phyloP scores from a whole-genome alignment of 2,797 vertebrate genomes.

The Anabacerthia variegaticeps region DNA sequence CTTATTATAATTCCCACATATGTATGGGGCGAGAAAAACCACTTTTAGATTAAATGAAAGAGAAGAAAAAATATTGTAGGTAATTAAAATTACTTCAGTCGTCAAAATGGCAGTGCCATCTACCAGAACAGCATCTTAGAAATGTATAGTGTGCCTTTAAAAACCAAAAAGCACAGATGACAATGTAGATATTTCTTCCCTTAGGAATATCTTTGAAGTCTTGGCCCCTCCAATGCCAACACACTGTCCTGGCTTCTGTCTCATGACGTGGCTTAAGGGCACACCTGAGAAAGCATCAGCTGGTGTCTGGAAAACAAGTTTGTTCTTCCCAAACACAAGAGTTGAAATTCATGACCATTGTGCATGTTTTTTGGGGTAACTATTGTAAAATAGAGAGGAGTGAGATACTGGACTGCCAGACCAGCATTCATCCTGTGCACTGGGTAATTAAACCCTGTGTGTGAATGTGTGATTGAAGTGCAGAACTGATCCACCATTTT shows the following conservation, averaged over 20 bases:
- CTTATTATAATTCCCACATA: neutral
- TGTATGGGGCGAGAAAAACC: neutral
- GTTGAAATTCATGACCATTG: neutral
- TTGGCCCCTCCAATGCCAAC: neutral
- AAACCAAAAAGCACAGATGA: neutral
- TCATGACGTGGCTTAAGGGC: neutral
- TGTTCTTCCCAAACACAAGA: neutral
- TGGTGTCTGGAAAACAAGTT: neutral
- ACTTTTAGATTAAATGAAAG: neutral
- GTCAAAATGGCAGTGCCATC: neutral
- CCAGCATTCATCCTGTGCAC: neutral
- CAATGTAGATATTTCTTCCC: neutral
- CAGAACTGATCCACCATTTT: neutral
- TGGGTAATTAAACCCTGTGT: neutral
- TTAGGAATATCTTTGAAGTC: neutral
- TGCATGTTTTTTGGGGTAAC: neutral
- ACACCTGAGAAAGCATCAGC: neutral
- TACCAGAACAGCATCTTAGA: neutral
- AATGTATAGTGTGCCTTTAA: neutral
- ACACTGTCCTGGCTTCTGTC: neutral
- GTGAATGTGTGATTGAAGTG: neutral
- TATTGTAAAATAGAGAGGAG: neutral
- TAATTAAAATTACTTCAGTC: neutral
- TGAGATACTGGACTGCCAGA: neutral
- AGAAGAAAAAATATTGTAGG: neutral